Evolutionary conservation across 1,140 invertebrate genomes (phyloP).

Genomic region (Trichonephila inaurata): DNA sequence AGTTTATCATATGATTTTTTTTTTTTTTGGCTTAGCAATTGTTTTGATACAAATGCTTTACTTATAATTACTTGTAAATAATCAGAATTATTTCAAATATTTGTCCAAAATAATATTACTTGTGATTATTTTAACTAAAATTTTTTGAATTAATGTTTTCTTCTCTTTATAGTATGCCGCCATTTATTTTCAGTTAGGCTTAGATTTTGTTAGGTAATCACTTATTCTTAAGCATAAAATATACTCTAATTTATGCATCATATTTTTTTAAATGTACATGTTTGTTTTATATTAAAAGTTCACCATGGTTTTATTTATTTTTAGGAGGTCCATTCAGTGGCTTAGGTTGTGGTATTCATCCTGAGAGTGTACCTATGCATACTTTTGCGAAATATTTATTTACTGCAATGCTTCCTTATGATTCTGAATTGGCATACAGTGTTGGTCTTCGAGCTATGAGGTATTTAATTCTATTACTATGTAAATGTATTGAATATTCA

Average conservation of each 20-base stretch:
- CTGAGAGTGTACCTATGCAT: constrained; percentile 89
- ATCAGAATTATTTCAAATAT: too few species aligned
- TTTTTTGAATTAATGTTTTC: too few species aligned
- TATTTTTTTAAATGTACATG: too few species aligned
- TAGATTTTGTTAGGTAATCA: too few species aligned
- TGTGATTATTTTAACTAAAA: too few species aligned
- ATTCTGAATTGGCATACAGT: constrained; percentile 89
- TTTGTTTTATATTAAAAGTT: too few species aligned
- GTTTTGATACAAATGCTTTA: neutral
- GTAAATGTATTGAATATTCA: too few species aligned
- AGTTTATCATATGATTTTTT: neutral
- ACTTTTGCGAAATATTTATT: constrained; percentile 91
- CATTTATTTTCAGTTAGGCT: too few species aligned
- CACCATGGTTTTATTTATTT: neutral
- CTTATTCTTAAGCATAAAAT: too few species aligned
- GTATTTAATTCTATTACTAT: constrained; percentile 78
- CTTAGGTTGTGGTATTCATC: constrained; percentile 87
- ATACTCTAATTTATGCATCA: too few species aligned
- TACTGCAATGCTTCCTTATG: constrained; percentile 86
- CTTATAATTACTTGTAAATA: neutral
- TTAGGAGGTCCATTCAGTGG: constrained; percentile 89
- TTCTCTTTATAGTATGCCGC: too few species aligned
- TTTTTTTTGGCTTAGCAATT: neutral
- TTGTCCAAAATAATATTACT: too few species aligned
- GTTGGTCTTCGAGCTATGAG: constrained; percentile 84